Evolutionary conservation across 2,797 vertebrate genomes (phyloP).

Genomic region (Phoxinus dragarum): DNA sequence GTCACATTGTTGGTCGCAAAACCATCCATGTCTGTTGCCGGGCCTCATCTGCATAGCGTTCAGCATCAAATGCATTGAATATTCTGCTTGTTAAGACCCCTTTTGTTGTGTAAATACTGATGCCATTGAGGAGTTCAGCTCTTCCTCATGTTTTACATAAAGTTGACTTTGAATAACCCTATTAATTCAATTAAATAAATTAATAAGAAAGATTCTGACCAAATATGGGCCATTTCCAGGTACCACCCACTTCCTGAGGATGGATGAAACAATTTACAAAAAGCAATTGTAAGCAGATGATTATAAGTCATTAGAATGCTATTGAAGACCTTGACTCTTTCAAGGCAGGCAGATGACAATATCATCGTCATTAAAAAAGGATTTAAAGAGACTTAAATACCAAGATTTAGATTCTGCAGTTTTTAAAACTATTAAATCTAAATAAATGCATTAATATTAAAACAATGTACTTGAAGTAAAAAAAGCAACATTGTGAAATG

Average conservation of each 20-base stretch:
- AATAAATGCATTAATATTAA: background rate
- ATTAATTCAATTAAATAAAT: conserved; percentile 17
- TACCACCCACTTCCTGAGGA: conserved; percentile 15
- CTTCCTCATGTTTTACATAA: conserved; percentile 60
- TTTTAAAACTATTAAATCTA: conserved; percentile 51
- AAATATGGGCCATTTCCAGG: conserved; percentile 32
- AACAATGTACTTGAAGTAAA: background rate
- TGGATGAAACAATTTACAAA: conserved; percentile 7
- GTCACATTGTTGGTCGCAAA: conserved; percentile 27
- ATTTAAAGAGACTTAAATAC: conserved; percentile 63
- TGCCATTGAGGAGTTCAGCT: conserved; percentile 53
- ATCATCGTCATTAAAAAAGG: background rate
- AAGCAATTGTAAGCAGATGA: conserved; percentile 12
- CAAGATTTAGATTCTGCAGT: background rate
- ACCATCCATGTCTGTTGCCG: conserved; percentile 36
- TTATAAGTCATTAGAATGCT: conserved; percentile 2
- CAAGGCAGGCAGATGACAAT: background rate
- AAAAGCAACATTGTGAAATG: background rate
- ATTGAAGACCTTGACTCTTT: conserved; percentile 23
- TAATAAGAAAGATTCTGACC: background rate
- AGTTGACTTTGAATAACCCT: conserved; percentile 52
- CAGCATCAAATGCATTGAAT: conserved; percentile 56
- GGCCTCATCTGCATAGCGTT: conserved; percentile 40
- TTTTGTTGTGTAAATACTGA: conserved; percentile 74
- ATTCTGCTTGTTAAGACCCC: conserved; percentile 55